Base-by-base conservation (phyloP, 2,888 invertebrate genomes). In the Timema podura region DNA sequence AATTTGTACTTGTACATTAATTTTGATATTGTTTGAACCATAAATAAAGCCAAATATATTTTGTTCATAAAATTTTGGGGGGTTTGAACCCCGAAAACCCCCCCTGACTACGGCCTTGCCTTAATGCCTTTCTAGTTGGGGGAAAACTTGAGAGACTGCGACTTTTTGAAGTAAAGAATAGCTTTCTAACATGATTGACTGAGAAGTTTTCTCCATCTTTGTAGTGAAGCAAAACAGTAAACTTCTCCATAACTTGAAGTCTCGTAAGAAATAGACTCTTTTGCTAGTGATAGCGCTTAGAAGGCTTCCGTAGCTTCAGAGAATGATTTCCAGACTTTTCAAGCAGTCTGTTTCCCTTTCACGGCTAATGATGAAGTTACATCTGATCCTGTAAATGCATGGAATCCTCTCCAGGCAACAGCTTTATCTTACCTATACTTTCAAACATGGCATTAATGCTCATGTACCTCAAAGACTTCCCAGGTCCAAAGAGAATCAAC, bases 381-480 rank as follows among this genome's bases (percentile, higher is more conserved):
- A 54, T 54, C 54, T 54, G 54, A 54, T 7, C 54, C 54, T 15
- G 54, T 54, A 16, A 54, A 54, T 54, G 54, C 54, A 54, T 54
- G 54, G 11, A 54, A 54, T 54, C 10, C 54, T 7, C 54, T 54
- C 54, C 13, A 54, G 54, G 54, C 54, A 13, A 54, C 6, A 54
- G 10, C 54, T 54, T 7, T 54, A 9, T 54, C 54, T 7, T 54
- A 54, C 54, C 5, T 54, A 54, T 7, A 54, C 54, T 54, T 54
- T 54, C 54, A 54, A 10, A 7, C 54, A 54, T 10, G 54, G 11
- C 54, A 54, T 54, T 7, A 54, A 54, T 54, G 54, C 54, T 9
- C 54, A 54, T 10, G 49, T 49, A 49, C 11, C 49, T 49, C 49
- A 10, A 11, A 49, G 49, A 9, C 9, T 49, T 49, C 49, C 9